A percentile compares a stretch with the other conserved stretches of the same genome.
phyloP scores from a whole-genome alignment of 1,140 invertebrate genomes.

The Samia ricini region DNA sequence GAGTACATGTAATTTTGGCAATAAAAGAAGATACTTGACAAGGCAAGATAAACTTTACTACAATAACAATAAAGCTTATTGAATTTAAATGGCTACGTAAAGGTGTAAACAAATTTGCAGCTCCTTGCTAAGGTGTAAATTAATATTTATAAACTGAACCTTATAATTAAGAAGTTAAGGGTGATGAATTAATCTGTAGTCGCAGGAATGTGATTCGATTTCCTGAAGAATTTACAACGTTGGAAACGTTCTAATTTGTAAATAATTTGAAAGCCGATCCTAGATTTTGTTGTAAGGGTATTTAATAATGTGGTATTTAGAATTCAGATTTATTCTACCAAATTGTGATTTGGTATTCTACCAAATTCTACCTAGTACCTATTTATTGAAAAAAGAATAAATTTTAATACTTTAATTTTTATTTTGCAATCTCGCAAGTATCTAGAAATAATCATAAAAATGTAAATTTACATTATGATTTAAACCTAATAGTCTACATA shows the following conservation, averaged over 20 bases:
- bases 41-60: not conserved
- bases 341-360: too few relatives aligned
- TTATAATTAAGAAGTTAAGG: conserved; percentile 6
- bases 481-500: too few relatives aligned
- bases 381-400: too few relatives aligned
- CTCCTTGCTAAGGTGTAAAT: conserved; percentile 2
- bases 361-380: too few relatives aligned
- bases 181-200: not conserved
- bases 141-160: conserved; percentile 1
- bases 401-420: too few relatives aligned
- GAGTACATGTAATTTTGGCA: not conserved
- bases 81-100: not conserved
- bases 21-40: not conserved
- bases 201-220: conserved; percentile 7
- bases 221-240: conserved; percentile 3
- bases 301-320: not conserved
- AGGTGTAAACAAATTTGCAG: conserved; percentile 3
- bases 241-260: not conserved
- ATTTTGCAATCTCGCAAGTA: too few relatives aligned
- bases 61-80: not conserved
- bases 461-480: too few relatives aligned
- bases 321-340: too few relatives aligned
- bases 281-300: not conserved
- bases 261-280: not conserved
- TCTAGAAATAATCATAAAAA: too few relatives aligned